A percentile compares a stretch with the other conserved stretches of the same genome.
Evolutionary conservation across 2,797 vertebrate species (phyloP).

Genomic region (Adrianichthys oophorus): DNA sequence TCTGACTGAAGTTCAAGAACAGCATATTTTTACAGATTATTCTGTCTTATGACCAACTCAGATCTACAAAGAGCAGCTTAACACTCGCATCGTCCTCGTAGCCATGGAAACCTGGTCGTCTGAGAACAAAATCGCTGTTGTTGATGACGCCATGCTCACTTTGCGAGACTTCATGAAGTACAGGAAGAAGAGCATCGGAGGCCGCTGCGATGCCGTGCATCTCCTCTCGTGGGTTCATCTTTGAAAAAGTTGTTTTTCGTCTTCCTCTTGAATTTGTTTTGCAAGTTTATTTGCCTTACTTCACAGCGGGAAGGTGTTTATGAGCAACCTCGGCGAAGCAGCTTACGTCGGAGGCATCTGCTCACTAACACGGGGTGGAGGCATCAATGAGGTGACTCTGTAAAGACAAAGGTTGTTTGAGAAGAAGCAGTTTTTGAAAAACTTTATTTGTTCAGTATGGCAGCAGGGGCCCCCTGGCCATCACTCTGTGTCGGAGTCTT

Average conservation of each 20-base stretch:
- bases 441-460: slow-evolving; percentile 81
- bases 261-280: neutral
- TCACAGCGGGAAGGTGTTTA: slow-evolving; percentile 88
- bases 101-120: slow-evolving; percentile 97
- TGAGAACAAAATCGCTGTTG: slow-evolving; percentile 87
- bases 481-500: slow-evolving; percentile 91
- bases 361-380: slow-evolving; percentile 84
- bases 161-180: slow-evolving; percentile 93
- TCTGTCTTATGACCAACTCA: slow-evolving; percentile 50
- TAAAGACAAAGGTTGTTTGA: neutral
- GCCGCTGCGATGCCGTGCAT: slow-evolving; percentile 88
- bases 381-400: slow-evolving; percentile 90
- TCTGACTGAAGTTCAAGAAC: neutral
- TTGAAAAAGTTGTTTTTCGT: neutral
- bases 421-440: slow-evolving; percentile 1
- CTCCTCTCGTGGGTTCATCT: slow-evolving; percentile 88
- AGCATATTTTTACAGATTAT: slow-evolving; percentile 3
- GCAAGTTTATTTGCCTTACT: neutral
- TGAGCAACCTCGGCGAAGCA: slow-evolving; percentile 89
- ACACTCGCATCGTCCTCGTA: slow-evolving; percentile 94
- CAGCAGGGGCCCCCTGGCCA: slow-evolving; percentile 90
- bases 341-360: slow-evolving; percentile 94
- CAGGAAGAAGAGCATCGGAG: slow-evolving; percentile 85
- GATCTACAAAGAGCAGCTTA: slow-evolving; percentile 98
- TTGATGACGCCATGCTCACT: slow-evolving; percentile 89